Evolutionary conservation across 1,140 invertebrate species (phyloP).

Genomic region (Colletes latitarsis): DNA sequence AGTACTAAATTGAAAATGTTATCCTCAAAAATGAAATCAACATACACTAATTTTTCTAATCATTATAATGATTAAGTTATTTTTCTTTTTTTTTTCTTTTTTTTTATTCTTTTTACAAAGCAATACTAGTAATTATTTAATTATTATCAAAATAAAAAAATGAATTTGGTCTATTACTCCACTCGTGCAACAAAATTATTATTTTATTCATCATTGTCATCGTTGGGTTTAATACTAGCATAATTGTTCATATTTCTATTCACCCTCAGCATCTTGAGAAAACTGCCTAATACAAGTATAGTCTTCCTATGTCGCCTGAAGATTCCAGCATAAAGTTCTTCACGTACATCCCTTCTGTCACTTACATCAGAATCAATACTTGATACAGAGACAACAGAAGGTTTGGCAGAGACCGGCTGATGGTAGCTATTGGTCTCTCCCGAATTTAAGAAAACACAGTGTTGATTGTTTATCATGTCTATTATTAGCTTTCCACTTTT

Average conservation of each 20-base stretch:
- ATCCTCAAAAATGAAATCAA: slow-evolving; percentile 4
- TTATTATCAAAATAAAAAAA: slow-evolving; percentile 32
- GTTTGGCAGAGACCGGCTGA: slow-evolving; percentile 76
- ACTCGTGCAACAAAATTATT: slow-evolving; percentile 30
- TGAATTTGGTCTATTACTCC: slow-evolving; percentile 29
- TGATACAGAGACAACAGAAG: slow-evolving; percentile 77
- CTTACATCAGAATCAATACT: slow-evolving; percentile 83
- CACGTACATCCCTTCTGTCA: slow-evolving; percentile 87
- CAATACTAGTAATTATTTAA: slow-evolving; percentile 16
- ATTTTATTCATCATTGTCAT: slow-evolving; percentile 79
- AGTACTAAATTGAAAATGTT: background rate
- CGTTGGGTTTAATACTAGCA: slow-evolving; percentile 86
- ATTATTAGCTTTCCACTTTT: background rate
- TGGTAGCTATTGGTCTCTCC: slow-evolving; percentile 72
- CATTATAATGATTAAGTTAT: background rate
- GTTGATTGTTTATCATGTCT: slow-evolving; percentile 79
- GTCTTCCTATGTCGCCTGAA: slow-evolving; percentile 90
- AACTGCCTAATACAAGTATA: slow-evolving; percentile 89
- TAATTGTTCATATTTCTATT: slow-evolving; percentile 88
- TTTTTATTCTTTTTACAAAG: slow-evolving; percentile 27
- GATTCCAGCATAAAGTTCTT: slow-evolving; percentile 90
- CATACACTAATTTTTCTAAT: background rate
- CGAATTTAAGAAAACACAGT: slow-evolving; percentile 73
- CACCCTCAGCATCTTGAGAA: slow-evolving; percentile 89
- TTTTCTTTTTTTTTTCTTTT: background rate